Evolutionary conservation across 2,888 invertebrate genomes (phyloP).

Genomic region (Phyllotreta cruciferae): DNA sequence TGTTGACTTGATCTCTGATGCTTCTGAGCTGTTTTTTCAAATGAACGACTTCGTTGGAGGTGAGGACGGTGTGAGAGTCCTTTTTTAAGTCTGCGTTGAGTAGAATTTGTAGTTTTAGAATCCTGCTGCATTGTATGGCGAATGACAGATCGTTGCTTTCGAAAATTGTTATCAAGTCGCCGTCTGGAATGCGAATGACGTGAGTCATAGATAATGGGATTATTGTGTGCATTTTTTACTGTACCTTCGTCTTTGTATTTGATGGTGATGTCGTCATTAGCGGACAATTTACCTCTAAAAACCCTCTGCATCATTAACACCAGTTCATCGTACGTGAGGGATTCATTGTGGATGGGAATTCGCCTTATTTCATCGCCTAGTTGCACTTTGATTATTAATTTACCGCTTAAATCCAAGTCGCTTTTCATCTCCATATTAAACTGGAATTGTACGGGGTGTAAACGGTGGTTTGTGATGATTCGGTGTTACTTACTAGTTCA

Average conservation of each 20-base stretch:
- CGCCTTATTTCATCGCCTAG: slow-evolving; percentile 72
- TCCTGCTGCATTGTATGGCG: slow-evolving; percentile 72
- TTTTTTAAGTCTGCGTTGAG: slow-evolving; percentile 56
- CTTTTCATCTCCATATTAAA: slow-evolving; percentile 55
- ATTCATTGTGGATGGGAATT: slow-evolving; percentile 76
- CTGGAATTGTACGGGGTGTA: slow-evolving; percentile 37
- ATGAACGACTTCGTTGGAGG: slow-evolving; percentile 59
- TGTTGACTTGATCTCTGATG: slow-evolving; percentile 68
- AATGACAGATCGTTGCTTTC: slow-evolving; percentile 74
- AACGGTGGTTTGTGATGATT: not conserved
- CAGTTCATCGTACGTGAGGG: slow-evolving; percentile 73
- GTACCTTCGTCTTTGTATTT: slow-evolving; percentile 77
- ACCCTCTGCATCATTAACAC: slow-evolving; percentile 77
- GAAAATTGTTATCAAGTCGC: slow-evolving; percentile 74
- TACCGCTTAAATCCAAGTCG: slow-evolving; percentile 62
- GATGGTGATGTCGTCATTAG: slow-evolving; percentile 71
- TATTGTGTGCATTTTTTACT: slow-evolving; percentile 1
- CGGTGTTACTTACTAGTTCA: slow-evolving; percentile 41
- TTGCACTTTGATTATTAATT: slow-evolving; percentile 66
- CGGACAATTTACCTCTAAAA: slow-evolving; percentile 68
- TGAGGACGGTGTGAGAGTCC: slow-evolving; percentile 43
- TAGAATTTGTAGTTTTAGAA: slow-evolving; percentile 70
- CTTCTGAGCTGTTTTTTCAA: slow-evolving; percentile 59
- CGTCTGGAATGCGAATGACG: slow-evolving; percentile 49
- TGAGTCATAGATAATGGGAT: slow-evolving; percentile 15